phyloP scores from a whole-genome alignment of 1,140 invertebrate genomes.

The Drosophila ironensis region DNA sequence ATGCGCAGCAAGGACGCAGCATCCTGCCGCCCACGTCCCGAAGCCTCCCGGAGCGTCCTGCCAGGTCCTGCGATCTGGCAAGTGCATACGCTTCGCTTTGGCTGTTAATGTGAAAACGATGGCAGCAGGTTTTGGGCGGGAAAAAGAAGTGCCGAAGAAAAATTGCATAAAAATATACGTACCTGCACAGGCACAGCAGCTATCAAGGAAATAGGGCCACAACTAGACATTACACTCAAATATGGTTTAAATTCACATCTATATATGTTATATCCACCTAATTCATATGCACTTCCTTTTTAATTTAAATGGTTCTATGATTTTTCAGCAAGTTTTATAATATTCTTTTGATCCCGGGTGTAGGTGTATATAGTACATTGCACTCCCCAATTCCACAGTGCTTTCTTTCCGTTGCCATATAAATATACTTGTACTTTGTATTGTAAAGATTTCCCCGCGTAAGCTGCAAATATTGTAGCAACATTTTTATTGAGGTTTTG shows the following conservation, averaged over 20 bases:
- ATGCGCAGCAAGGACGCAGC: constrained; percentile 39
- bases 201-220: neutral
- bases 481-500: constrained; percentile 80
- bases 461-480: constrained; percentile 76
- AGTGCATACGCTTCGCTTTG: constrained; percentile 75
- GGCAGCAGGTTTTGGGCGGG: constrained; percentile 70
- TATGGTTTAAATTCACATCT: too few relatives aligned
- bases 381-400: neutral
- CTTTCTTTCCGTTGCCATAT: neutral
- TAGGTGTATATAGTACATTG: neutral
- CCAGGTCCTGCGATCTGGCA: constrained; percentile 51
- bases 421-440: constrained; percentile 53
- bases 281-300: neutral
- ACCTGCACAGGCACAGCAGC: neutral
- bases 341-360: neutral
- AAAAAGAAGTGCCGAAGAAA: constrained; percentile 39
- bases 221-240: neutral
- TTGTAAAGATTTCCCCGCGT: constrained; percentile 65
- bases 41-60: constrained; percentile 7
- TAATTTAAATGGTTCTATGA: too few relatives aligned
- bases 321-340: too few relatives aligned
- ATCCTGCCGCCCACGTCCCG: neutral
- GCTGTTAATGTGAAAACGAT: constrained; percentile 80
- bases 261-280: neutral
- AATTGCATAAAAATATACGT: constrained; percentile 53